Conservation (phyloP, 2,888 invertebrate species). For the Diloba caeruleocephala region DNA sequence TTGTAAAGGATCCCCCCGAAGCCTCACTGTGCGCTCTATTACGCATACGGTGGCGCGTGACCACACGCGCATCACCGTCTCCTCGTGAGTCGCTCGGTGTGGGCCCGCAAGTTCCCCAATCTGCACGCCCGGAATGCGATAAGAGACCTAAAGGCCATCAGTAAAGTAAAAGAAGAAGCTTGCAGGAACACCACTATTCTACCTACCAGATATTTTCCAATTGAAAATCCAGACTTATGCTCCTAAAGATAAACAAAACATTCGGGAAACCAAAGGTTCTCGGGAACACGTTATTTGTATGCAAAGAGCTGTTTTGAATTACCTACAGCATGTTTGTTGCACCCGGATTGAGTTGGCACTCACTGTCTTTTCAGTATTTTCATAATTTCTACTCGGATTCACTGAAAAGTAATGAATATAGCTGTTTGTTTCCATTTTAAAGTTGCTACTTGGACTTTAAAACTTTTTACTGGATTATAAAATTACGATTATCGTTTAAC, state of each 20-base stretch:
- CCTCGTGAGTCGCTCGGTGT: too few species aligned
- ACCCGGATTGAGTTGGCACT: slow-evolving; percentile 13
- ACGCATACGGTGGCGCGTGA: too few species aligned
- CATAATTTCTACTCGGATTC: slow-evolving; percentile 3
- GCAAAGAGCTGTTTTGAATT: slow-evolving; percentile 22
- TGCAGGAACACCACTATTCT: neutral
- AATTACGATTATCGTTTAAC: neutral
- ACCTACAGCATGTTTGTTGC: slow-evolving; percentile 32
- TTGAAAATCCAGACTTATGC: neutral
- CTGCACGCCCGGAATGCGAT: too few species aligned
- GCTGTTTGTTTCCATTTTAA: neutral
- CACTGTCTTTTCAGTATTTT: slow-evolving; percentile 20
- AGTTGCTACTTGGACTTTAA: neutral
- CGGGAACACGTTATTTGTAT: slow-evolving; percentile 22
- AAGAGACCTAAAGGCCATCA: too few species aligned
- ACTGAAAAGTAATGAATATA: neutral
- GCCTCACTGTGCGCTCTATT: too few species aligned
- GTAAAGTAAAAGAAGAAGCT: too few species aligned
- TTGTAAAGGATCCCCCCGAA: too few species aligned
- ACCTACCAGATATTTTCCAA: neutral
- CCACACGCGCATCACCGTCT: too few species aligned
- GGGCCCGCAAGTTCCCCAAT: too few species aligned
- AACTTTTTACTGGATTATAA: neutral
- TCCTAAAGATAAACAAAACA: slow-evolving; percentile 5
- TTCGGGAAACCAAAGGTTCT: slow-evolving; percentile 9